Conservation (phyloP, 2,113 vertebrate species). For the Pterocles burchelli region DNA sequence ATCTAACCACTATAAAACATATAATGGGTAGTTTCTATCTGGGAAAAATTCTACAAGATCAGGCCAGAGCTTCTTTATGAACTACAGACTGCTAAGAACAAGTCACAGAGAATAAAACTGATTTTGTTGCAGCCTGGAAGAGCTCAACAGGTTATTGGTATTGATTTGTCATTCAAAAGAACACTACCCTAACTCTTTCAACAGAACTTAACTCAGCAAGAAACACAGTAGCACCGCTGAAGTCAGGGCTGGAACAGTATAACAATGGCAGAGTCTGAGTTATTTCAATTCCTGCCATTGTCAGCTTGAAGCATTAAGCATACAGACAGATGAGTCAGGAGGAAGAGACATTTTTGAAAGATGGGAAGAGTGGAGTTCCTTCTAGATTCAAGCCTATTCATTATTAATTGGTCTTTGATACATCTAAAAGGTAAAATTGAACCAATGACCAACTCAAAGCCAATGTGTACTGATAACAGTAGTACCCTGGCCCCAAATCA, state of each 20-base stretch:
- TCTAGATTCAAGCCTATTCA: neutral
- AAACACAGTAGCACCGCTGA: neutral
- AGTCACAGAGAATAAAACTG: neutral
- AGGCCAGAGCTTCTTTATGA: neutral
- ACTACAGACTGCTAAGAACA: neutral
- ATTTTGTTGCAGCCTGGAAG: neutral
- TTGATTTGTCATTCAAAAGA: conserved; percentile 44
- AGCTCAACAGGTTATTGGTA: conserved; percentile 37
- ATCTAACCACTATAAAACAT: neutral
- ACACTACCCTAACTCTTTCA: neutral
- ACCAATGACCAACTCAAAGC: neutral
- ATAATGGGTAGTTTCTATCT: neutral
- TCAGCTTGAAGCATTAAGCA: neutral
- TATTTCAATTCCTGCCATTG: neutral
- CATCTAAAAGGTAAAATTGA: neutral
- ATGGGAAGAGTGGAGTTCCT: neutral
- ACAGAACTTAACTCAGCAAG: neutral
- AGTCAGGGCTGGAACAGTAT: neutral
- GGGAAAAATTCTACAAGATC: neutral
- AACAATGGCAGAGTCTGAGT: neutral
- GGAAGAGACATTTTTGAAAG: neutral
- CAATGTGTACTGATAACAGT: neutral
- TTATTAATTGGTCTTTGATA: neutral
- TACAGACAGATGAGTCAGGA: neutral
- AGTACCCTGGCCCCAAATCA: neutral